phyloP scores from a whole-genome alignment of 1,140 invertebrate species.

The Polyergus mexicanus region DNA sequence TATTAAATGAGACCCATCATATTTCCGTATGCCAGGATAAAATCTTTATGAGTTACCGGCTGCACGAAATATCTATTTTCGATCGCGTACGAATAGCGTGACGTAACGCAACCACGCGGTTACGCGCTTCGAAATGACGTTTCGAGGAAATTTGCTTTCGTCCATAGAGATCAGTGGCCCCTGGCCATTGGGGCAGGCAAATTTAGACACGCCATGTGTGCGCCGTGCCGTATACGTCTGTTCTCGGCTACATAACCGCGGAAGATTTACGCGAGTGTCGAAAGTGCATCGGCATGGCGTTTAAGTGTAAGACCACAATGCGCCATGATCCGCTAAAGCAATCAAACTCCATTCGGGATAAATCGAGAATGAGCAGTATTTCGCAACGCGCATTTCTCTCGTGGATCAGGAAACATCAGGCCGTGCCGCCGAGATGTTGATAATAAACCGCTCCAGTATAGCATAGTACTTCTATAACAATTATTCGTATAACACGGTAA shows the following conservation, averaged over 20 bases:
- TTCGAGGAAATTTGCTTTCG: constrained; percentile 75
- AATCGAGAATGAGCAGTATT: constrained; percentile 7
- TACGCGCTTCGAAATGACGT: constrained; percentile 47
- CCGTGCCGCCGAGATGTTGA: neutral
- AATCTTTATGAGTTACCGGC: constrained; percentile 6
- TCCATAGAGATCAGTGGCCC: constrained; percentile 71
- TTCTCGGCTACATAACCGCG: constrained; percentile 43
- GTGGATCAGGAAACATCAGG: neutral
- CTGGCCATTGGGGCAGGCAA: constrained; percentile 70
- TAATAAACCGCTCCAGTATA: constrained; percentile 24
- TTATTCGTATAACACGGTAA: no score
- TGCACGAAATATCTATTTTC: constrained; percentile 66
- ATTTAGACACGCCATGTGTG: constrained; percentile 64
- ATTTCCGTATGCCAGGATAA: constrained; percentile 20
- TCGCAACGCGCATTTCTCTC: constrained; percentile 18
- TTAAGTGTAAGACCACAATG: constrained; percentile 3
- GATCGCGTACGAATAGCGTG: constrained; percentile 9
- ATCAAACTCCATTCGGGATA: constrained; percentile 35
- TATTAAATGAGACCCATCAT: neutral
- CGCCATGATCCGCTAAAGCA: constrained; percentile 21
- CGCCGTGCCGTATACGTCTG: constrained; percentile 25
- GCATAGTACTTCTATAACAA: no score
- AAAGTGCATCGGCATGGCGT: constrained; percentile 14
- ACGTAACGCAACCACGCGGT: constrained; percentile 37
- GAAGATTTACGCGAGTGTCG: constrained; percentile 42